Conservation (phyloP, 2,113 vertebrate species). For the Romanogobio albipinnatus region DNA sequence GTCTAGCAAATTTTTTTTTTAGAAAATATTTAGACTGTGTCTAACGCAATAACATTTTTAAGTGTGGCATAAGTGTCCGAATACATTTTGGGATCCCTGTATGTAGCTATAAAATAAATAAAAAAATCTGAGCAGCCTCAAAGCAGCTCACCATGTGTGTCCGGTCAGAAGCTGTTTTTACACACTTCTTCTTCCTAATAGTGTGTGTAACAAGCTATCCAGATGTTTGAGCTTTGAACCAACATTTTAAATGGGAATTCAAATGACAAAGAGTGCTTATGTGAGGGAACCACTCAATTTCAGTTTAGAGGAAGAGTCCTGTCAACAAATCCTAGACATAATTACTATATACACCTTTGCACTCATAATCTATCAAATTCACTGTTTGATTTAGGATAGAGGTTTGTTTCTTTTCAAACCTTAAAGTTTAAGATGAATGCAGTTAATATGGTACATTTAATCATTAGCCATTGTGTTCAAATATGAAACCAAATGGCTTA, state of each 20-base stretch:
- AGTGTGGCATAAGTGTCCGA: background rate
- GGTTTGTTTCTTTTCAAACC: background rate
- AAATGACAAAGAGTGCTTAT: background rate
- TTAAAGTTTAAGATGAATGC: background rate
- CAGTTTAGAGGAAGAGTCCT: background rate
- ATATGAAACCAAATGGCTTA: background rate
- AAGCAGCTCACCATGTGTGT: constrained; percentile 44
- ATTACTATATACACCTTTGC: background rate
- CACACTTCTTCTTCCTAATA: constrained; percentile 52
- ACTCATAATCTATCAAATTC: background rate
- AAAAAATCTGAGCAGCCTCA: background rate
- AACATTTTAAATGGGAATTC: background rate
- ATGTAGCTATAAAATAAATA: background rate
- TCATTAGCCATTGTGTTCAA: background rate
- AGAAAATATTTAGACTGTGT: background rate
- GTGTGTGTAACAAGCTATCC: constrained; percentile 58
- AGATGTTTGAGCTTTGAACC: constrained; percentile 57
- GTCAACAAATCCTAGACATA: background rate
- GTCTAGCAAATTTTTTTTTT: background rate
- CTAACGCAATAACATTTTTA: background rate
- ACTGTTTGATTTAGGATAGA: background rate
- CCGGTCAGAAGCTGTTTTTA: constrained; percentile 53
- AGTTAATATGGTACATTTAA: background rate
- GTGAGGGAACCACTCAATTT: background rate
- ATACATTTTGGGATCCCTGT: background rate